These are phyloP conservation scores for Capreolus pygargus DNA, from an alignment of 2,113 vertebrate genomes.

Conservation along the genomic window DNA sequence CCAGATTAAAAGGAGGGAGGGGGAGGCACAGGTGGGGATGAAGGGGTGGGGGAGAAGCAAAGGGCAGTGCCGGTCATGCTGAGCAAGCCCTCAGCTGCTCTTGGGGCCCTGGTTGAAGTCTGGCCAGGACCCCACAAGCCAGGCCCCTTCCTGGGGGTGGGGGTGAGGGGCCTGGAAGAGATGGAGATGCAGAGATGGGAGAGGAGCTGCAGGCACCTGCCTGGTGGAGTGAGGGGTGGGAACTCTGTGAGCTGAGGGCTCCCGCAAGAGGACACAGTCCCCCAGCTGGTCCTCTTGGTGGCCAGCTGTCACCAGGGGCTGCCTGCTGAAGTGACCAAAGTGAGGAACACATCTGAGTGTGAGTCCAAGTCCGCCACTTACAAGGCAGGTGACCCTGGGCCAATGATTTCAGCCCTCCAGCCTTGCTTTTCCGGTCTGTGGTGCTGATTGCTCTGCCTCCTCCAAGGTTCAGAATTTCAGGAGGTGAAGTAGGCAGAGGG, in stretches of 20 bases:
- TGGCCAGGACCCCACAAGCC: background rate
- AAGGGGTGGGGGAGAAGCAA: constrained; percentile 41
- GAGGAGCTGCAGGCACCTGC: background rate
- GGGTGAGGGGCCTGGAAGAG: background rate
- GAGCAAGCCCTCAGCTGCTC: constrained; percentile 36
- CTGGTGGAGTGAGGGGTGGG: background rate
- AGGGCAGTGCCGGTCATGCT: background rate
- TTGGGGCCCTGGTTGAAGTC: background rate
- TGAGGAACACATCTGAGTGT: background rate
- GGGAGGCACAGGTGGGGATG: constrained; percentile 40
- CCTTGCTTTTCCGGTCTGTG: background rate
- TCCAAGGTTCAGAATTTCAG: background rate
- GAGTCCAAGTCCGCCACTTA: background rate
- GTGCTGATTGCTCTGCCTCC: fast-evolving
- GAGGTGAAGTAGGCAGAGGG: fast-evolving
- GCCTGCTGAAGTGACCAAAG: background rate
- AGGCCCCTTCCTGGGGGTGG: background rate
- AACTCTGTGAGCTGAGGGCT: background rate
- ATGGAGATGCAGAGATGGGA: background rate
- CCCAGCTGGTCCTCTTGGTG: background rate
- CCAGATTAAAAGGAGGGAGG: constrained; percentile 74
- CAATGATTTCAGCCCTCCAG: background rate
- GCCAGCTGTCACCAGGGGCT: fast-evolving
- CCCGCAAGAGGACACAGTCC: background rate
- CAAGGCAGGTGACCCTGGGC: background rate